Conservation (phyloP, 2,888 invertebrate genomes). For the Venustoraphidia nigricollis region DNA sequence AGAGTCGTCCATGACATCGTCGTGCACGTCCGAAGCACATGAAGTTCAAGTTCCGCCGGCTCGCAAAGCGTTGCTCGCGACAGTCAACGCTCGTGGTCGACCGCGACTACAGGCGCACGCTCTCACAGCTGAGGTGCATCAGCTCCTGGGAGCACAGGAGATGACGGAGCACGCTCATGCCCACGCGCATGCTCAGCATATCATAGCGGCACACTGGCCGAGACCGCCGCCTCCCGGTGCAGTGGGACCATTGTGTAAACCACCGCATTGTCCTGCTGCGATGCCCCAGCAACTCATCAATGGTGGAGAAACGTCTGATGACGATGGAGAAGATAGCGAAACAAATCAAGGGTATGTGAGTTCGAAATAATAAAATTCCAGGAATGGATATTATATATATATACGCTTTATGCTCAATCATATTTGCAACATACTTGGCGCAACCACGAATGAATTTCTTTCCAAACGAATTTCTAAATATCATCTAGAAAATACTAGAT, state of each 20-base stretch:
- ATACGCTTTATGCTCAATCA: too few species aligned
- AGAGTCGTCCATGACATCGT: too few species aligned
- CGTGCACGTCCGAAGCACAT: not conserved
- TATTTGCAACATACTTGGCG: not conserved
- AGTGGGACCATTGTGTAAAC: conserved; percentile 4
- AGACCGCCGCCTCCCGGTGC: conserved; percentile 14
- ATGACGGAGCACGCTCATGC: conserved; percentile 14
- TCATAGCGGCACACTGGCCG: conserved; percentile 18
- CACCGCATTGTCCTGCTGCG: conserved; percentile 20
- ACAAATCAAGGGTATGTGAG: conserved; percentile 18
- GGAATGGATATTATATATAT: too few species aligned
- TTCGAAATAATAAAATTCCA: not conserved
- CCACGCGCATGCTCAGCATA: not conserved
- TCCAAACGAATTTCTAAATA: too few species aligned
- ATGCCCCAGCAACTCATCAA: conserved; percentile 11
- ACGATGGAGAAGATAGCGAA: conserved; percentile 43
- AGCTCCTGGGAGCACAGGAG: conserved; percentile 27
- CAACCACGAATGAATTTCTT: too few species aligned
- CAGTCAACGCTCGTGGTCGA: conserved; percentile 21
- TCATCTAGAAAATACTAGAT: too few species aligned
- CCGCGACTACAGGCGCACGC: conserved; percentile 21
- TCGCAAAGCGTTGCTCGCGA: conserved; percentile 28
- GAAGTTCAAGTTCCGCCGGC: conserved; percentile 19
- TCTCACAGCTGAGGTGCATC: conserved; percentile 23
- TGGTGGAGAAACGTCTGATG: conserved; percentile 34